phyloP scores from a whole-genome alignment of 2,888 invertebrate genomes.

The Slavum lentiscoides region DNA sequence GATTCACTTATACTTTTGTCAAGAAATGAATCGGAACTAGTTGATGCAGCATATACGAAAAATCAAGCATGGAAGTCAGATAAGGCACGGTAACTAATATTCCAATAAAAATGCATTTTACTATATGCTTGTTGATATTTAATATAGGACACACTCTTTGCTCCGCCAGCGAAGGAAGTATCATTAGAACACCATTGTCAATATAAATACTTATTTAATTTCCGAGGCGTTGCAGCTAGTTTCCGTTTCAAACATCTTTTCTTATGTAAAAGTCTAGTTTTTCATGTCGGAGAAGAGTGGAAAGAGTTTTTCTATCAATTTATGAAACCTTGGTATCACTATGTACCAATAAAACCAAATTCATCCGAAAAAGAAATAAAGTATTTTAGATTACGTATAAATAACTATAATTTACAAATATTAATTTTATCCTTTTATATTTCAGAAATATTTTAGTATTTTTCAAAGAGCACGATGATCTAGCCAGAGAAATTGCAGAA shows the following conservation, averaged over 20 bases:
- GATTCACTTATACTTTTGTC: slow-evolving; percentile 86
- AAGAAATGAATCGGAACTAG: slow-evolving; percentile 72
- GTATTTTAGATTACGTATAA: slow-evolving; percentile 58
- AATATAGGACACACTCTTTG: slow-evolving; percentile 80
- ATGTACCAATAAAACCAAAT: slow-evolving; percentile 78
- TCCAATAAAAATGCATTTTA: neutral
- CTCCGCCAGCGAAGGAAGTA: slow-evolving; percentile 82
- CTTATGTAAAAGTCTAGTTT: slow-evolving; percentile 87
- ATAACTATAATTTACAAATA: neutral
- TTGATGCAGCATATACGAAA: slow-evolving; percentile 93
- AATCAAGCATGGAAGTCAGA: slow-evolving; percentile 98
- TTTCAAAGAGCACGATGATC: slow-evolving; percentile 73
- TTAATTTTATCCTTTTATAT: slow-evolving; percentile 50
- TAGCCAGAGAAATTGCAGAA: slow-evolving; percentile 77
- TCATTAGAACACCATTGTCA: slow-evolving; percentile 89
- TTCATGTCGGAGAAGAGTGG: slow-evolving; percentile 94
- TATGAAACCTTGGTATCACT: slow-evolving; percentile 93
- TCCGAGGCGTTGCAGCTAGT: slow-evolving; percentile 94
- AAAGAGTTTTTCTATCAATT: slow-evolving; percentile 90
- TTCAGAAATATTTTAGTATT: slow-evolving; percentile 72
- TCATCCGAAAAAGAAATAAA: slow-evolving; percentile 72
- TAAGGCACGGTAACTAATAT: slow-evolving; percentile 64
- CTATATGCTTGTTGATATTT: slow-evolving; percentile 1
- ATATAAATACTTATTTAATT: slow-evolving; percentile 93
- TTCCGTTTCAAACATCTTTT: slow-evolving; percentile 96